Conservation (phyloP, 1,140 invertebrate genomes). For the Chlorops oryzae region DNA sequence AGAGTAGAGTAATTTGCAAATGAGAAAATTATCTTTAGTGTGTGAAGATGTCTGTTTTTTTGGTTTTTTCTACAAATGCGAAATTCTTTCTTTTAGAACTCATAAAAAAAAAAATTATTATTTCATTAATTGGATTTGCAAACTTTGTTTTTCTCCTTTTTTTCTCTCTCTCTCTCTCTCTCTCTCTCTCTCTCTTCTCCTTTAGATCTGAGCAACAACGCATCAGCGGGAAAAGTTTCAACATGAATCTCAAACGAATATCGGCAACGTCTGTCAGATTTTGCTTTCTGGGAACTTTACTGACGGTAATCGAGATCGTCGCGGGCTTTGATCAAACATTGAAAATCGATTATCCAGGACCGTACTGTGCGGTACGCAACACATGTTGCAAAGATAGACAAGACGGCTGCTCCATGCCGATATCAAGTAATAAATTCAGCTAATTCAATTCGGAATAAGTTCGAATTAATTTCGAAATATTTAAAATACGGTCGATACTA, state of each 20-base stretch:
- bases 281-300: too few relatives aligned
- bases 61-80: too few relatives aligned
- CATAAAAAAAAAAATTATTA: too few relatives aligned
- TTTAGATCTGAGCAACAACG: not conserved
- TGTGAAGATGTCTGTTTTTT: too few relatives aligned
- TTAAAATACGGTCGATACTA: not conserved
- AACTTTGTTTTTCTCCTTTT: not conserved
- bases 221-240: not conserved
- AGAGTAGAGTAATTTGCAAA: too few relatives aligned
- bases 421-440: slow-evolving; percentile 56
- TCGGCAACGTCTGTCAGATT: too few relatives aligned
- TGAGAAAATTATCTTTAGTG: too few relatives aligned
- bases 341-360: slow-evolving; percentile 35
- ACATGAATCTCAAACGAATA: too few relatives aligned
- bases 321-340: slow-evolving; percentile 33
- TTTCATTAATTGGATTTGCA: too few relatives aligned
- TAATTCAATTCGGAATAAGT: too few relatives aligned
- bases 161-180: not conserved
- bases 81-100: too few relatives aligned
- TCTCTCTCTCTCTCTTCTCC: not conserved
- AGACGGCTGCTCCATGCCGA: slow-evolving; percentile 70
- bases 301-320: too few relatives aligned
- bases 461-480: not conserved
- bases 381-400: slow-evolving; percentile 63
- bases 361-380: slow-evolving; percentile 35